Conservation (phyloP, 2,797 vertebrate species). For the Cichlasoma orientale region DNA sequence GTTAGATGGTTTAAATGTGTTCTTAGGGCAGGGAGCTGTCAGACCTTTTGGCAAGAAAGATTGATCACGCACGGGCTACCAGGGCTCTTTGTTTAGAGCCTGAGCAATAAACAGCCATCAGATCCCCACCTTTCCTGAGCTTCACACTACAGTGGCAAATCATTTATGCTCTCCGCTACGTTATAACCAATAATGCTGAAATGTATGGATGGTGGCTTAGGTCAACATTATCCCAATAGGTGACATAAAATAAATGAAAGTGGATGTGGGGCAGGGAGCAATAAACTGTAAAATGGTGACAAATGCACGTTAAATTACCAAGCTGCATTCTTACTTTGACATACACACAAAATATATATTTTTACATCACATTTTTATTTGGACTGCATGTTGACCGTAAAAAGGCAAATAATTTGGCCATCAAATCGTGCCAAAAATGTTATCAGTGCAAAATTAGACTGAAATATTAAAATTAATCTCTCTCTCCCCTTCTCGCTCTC, state of each 20-base stretch:
- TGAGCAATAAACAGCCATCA: conserved; percentile 88
- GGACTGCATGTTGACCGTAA: not conserved
- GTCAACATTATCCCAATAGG: conserved; percentile 37
- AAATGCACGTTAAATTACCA: conserved; percentile 16
- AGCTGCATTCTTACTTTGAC: not conserved
- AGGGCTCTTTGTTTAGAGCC: conserved; percentile 98
- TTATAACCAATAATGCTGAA: conserved; percentile 47
- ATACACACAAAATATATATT: not conserved
- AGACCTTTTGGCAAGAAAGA: conserved; percentile 97
- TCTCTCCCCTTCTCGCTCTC: not conserved
- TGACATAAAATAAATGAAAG: conserved; percentile 49
- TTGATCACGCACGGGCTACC: conserved; percentile 94
- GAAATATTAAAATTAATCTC: conserved; percentile 13
- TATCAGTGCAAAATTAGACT: conserved; percentile 5
- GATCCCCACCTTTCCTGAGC: conserved; percentile 71
- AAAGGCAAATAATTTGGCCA: not conserved
- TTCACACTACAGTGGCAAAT: conserved; percentile 58
- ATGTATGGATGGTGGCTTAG: conserved; percentile 36
- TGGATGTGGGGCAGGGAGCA: conserved; percentile 9
- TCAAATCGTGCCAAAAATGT: not conserved
- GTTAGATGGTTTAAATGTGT: conserved; percentile 96
- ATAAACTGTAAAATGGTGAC: conserved; percentile 22
- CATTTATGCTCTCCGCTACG: conserved; percentile 20
- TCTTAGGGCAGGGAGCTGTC: conserved; percentile 99
- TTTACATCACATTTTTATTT: not conserved